Evolutionary conservation across 2,113 vertebrate species (phyloP).

Genomic region (Heteronetta atricapilla): DNA sequence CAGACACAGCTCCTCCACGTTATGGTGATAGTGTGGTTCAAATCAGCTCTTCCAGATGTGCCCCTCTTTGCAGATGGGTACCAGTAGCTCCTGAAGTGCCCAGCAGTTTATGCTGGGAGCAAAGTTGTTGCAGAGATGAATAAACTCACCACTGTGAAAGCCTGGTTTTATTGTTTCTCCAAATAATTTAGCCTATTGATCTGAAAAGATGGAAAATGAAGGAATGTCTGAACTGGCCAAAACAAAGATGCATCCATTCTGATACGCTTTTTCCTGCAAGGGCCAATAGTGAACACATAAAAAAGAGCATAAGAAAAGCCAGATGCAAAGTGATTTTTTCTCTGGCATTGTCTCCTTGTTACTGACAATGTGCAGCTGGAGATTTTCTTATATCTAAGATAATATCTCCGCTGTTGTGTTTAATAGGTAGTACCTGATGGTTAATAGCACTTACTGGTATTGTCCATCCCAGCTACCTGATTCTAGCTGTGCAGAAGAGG

Average conservation of each 20-base stretch:
- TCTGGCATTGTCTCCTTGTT: background rate
- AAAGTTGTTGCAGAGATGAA: background rate
- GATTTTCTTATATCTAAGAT: background rate
- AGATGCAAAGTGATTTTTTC: background rate
- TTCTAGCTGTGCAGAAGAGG: background rate
- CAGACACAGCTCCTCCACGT: background rate
- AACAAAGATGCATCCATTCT: background rate
- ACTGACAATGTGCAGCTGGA: background rate
- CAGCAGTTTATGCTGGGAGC: background rate
- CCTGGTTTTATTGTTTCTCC: background rate
- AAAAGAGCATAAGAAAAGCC: background rate
- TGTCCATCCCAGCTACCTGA: background rate
- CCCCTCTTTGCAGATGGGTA: background rate
- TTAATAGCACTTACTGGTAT: background rate
- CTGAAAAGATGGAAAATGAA: background rate
- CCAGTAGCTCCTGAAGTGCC: background rate
- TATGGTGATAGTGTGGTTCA: background rate
- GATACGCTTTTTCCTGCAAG: background rate
- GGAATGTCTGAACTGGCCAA: background rate
- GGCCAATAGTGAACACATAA: background rate
- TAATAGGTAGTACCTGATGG: rapidly evolving
- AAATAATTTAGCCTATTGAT: background rate
- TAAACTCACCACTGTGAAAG: background rate
- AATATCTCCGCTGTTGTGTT: background rate
- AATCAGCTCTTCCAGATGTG: background rate